Evolutionary conservation across 2,113 vertebrate species (phyloP).

Genomic region (Phoxinus phoxinus): DNA sequence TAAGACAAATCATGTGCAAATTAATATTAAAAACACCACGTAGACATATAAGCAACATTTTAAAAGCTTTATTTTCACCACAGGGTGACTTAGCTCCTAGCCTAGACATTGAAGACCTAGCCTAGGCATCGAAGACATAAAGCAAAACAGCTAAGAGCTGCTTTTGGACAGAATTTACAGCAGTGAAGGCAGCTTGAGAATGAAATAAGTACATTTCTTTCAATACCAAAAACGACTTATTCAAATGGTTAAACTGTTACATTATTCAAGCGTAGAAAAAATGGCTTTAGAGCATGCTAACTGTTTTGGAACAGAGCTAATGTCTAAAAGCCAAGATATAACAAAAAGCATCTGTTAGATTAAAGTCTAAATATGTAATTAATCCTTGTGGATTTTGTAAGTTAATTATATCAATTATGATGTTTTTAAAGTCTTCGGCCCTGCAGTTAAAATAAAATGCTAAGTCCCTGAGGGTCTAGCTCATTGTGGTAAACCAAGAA

Average conservation of each 20-base stretch:
- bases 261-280: no score
- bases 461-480: not conserved
- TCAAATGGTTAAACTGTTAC: no score
- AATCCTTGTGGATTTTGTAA: not conserved
- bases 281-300: not conserved
- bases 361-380: not conserved
- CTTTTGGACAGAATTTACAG: no score
- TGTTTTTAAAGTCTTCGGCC: not conserved
- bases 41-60: no score
- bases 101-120: not conserved
- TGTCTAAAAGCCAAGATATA: not conserved
- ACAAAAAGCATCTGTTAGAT: not conserved
- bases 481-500: not conserved
- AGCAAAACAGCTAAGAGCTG: no score
- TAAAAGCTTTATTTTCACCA: no score
- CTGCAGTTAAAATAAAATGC: not conserved
- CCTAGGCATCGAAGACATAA: no score
- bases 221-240: no score
- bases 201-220: no score
- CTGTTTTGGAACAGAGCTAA: not conserved
- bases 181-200: no score
- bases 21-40: no score
- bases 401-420: not conserved
- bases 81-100: not conserved
- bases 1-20: no score